A percentile compares a stretch with the other conserved stretches of the same genome.
phyloP scores from a whole-genome alignment of 2,113 vertebrate species.

The Embiotoca jacksoni region DNA sequence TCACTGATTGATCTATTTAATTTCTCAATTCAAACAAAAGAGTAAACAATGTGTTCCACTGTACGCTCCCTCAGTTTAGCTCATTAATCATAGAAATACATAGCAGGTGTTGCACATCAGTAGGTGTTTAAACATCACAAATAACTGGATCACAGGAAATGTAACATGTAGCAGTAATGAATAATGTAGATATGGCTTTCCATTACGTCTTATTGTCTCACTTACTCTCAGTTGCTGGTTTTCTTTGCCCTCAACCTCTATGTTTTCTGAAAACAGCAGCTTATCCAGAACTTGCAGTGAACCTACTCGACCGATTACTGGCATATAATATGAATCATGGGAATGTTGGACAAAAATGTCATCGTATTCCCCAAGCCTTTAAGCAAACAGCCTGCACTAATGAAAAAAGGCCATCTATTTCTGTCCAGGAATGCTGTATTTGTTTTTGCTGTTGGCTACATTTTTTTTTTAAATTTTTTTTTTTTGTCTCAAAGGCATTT shows the following conservation, averaged over 20 bases:
- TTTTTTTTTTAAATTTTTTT: not conserved
- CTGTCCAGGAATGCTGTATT: slow-evolving; percentile 68
- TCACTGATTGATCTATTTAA: slow-evolving; percentile 14
- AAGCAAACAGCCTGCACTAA: slow-evolving; percentile 51
- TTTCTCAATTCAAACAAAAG: slow-evolving; percentile 12
- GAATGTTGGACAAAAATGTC: slow-evolving; percentile 63
- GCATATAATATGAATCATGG: slow-evolving; percentile 52
- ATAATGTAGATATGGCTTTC: not conserved
- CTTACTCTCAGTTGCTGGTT: not conserved
- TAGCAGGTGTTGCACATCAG: slow-evolving; percentile 10
- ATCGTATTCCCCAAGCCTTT: slow-evolving; percentile 54
- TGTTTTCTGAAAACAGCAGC: slow-evolving; percentile 1
- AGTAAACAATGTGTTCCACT: slow-evolving; percentile 6
- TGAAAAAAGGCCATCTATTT: slow-evolving; percentile 68
- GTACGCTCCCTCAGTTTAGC: not conserved
- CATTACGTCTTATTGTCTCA: not conserved
- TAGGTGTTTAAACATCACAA: slow-evolving; percentile 18
- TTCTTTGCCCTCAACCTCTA: not conserved
- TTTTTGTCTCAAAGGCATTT: slow-evolving; percentile 10
- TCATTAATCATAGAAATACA: slow-evolving; percentile 24
- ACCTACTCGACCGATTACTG: slow-evolving; percentile 2
- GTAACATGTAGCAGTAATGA: not conserved
- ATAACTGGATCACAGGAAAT: slow-evolving; percentile 14
- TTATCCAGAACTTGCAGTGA: slow-evolving; percentile 12
- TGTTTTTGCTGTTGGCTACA: slow-evolving; percentile 38